Conservation (phyloP, 2,113 vertebrate genomes). For the Antigone vipio region DNA sequence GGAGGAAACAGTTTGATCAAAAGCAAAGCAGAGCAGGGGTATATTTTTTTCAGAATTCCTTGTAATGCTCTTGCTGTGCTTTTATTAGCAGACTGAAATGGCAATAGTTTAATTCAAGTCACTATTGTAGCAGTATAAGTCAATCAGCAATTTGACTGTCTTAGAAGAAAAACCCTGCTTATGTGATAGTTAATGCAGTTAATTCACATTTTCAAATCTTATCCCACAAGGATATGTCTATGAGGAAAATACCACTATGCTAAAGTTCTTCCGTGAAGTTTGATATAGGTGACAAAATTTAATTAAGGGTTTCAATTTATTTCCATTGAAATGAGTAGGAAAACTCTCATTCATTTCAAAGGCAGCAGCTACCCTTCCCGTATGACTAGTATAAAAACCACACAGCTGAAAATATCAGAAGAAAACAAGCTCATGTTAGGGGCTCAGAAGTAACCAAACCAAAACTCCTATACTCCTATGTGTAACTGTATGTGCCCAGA, state of each 20-base stretch:
- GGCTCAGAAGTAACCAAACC: background rate
- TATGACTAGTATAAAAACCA: background rate
- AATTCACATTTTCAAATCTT: conserved; percentile 48
- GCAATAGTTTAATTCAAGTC: background rate
- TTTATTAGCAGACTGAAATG: background rate
- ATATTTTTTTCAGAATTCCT: background rate
- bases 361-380: background rate
- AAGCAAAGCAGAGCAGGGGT: background rate
- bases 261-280: conserved; percentile 1
- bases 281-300: conserved; percentile 23
- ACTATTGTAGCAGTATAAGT: background rate
- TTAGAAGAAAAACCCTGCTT: background rate
- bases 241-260: background rate
- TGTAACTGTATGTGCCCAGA: background rate
- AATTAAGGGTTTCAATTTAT: conserved; percentile 44
- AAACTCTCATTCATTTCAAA: conserved; percentile 18
- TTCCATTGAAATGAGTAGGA: background rate
- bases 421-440: background rate
- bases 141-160: background rate
- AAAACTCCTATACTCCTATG: background rate
- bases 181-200: background rate
- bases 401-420: background rate
- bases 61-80: background rate
- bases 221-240: background rate
- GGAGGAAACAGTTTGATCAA: background rate